Evolutionary conservation across 2,797 vertebrate species (phyloP).

Genomic region (Florisuga fusca): DNA sequence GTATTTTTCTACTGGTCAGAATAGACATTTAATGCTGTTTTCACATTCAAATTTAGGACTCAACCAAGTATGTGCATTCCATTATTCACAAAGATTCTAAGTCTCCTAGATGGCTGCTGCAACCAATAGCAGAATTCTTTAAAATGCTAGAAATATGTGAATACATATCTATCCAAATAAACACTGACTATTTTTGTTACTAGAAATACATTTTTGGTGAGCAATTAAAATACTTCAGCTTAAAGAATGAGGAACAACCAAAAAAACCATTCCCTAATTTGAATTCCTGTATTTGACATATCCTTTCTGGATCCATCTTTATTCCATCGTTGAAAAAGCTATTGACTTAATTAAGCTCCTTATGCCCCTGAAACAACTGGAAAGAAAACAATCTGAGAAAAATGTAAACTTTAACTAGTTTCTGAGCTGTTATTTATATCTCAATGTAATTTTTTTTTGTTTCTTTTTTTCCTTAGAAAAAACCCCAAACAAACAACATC

Average conservation of each 20-base stretch:
- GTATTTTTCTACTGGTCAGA: neutral
- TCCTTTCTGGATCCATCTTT: neutral
- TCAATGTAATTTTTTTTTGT: neutral
- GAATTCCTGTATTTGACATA: neutral
- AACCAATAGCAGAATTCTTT: neutral
- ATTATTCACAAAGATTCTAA: neutral
- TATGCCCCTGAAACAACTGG: neutral
- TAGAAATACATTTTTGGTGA: constrained; percentile 18
- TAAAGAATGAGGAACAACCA: constrained; percentile 26
- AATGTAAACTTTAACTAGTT: neutral
- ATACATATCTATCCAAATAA: constrained; percentile 23
- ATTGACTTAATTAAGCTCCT: neutral
- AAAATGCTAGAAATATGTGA: constrained; percentile 31
- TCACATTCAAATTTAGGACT: neutral
- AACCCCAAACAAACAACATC: no score
- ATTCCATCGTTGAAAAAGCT: neutral
- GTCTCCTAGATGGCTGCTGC: neutral
- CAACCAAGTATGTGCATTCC: neutral
- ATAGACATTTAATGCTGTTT: neutral
- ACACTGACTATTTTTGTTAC: constrained; percentile 9
- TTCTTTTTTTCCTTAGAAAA: neutral
- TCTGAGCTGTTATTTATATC: neutral
- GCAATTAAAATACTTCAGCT: constrained; percentile 28
- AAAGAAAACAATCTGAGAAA: neutral
- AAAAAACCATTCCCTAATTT: neutral